Evolutionary conservation across 2,113 vertebrate genomes (phyloP).

Genomic region (Cyanoramphus novaezelandiae): DNA sequence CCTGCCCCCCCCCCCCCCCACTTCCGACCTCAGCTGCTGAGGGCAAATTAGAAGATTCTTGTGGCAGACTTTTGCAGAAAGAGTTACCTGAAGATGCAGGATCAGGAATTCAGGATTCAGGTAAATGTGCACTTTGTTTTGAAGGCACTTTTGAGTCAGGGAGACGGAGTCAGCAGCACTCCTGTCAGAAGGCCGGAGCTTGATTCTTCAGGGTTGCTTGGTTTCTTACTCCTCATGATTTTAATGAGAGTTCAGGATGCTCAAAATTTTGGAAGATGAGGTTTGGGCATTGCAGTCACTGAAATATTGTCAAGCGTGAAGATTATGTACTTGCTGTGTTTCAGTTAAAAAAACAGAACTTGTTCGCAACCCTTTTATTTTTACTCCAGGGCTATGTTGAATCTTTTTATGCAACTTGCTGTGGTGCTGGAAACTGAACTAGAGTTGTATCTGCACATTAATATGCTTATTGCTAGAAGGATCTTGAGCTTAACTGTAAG

Average conservation of each 20-base stretch:
- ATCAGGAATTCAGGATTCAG: not conserved
- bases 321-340: not conserved
- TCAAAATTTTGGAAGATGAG: not conserved
- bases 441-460: constrained; percentile 6
- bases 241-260: not conserved
- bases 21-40: constrained; percentile 54
- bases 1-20: not conserved
- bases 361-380: not conserved
- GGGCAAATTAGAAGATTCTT: constrained; percentile 9
- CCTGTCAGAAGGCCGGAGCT: not conserved
- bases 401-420: not conserved
- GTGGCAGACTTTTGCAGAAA: not conserved
- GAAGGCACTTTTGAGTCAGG: not conserved
- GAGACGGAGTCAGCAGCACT: not conserved
- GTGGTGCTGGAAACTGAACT: not conserved
- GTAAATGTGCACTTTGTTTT: not conserved
- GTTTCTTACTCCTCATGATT: not conserved
- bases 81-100: not conserved
- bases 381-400: not conserved
- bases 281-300: not conserved
- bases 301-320: not conserved
- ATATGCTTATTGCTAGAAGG: not conserved
- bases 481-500: not conserved
- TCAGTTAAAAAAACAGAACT: not conserved
- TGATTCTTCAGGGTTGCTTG: not conserved